Conservation (phyloP, 2,113 vertebrate genomes). For the Corvus cornix region DNA sequence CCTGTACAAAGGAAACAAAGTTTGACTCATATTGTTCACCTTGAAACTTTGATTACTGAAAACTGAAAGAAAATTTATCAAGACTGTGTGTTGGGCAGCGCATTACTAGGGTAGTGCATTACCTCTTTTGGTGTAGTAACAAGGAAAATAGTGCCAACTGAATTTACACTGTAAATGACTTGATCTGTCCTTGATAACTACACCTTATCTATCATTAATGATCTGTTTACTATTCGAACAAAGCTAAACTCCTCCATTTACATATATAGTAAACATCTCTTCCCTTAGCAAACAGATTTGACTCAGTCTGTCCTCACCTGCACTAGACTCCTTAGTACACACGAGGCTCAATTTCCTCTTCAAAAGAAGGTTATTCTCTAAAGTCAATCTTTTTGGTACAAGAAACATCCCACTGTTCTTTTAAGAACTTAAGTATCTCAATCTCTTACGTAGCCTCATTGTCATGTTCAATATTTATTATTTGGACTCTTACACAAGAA, state of each 20-base stretch:
- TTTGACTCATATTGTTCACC: not conserved
- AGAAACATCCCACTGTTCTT: not conserved
- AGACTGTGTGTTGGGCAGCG: not conserved
- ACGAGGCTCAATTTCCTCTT: not conserved
- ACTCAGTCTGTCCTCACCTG: not conserved
- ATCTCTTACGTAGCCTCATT: not conserved
- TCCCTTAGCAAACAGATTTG: constrained; percentile 12
- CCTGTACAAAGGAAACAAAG: not conserved
- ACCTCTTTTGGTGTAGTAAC: not conserved
- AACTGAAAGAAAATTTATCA: not conserved
- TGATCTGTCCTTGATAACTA: constrained; percentile 47
- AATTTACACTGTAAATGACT: not conserved
- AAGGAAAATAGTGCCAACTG: not conserved
- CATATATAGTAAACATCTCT: constrained; percentile 14
- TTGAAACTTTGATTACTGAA: not conserved
- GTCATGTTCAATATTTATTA: not conserved
- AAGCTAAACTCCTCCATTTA: constrained; percentile 39
- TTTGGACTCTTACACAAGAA: not conserved
- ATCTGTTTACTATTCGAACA: constrained; percentile 42
- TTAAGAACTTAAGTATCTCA: not conserved
- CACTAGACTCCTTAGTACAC: not conserved
- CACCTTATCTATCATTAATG: constrained; percentile 40
- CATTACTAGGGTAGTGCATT: not conserved
- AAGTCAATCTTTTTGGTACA: not conserved
- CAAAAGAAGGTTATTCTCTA: not conserved